Percentiles rank a stretch among this genome's conserved stretches.
Evolutionary conservation across 2,888 invertebrate genomes (phyloP).

Genomic region (Pseudococcus longispinus): DNA sequence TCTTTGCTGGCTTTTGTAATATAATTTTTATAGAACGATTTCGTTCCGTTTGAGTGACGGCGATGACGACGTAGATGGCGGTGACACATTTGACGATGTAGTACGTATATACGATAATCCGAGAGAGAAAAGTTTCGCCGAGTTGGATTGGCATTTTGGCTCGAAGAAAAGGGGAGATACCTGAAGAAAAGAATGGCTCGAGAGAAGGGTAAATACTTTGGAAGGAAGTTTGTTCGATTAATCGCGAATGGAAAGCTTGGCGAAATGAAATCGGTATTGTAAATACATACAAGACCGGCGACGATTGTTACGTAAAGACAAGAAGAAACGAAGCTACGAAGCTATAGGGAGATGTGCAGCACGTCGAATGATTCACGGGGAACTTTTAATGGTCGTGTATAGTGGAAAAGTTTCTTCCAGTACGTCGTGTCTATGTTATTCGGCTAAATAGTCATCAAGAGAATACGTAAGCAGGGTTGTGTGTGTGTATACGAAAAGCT

Average conservation of each 20-base stretch:
- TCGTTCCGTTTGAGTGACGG: conserved; percentile 10
- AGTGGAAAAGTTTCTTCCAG: neutral
- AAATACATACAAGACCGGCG: neutral
- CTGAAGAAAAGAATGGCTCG: neutral
- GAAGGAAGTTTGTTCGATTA: conserved; percentile 6
- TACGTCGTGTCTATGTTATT: neutral
- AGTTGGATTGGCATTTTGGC: neutral
- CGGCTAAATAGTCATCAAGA: conserved; percentile 23
- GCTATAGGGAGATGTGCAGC: neutral
- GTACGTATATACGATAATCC: neutral
- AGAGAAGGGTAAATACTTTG: neutral
- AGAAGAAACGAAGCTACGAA: neutral
- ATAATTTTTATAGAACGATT: conserved; percentile 46
- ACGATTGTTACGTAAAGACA: neutral
- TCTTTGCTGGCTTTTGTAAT: neutral
- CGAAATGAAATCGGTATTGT: neutral
- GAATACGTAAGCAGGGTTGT: neutral
- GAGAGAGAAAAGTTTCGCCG: neutral
- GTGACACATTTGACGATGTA: neutral
- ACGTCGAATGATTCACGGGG: neutral
- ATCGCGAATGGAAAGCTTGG: neutral
- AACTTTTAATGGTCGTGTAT: conserved; percentile 24
- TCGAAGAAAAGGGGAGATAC: neutral
- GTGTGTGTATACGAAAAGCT: neutral
- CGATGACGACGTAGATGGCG: neutral